Evolutionary conservation across 2,888 invertebrate species (phyloP).

Genomic region (Teleogryllus oceanicus): DNA sequence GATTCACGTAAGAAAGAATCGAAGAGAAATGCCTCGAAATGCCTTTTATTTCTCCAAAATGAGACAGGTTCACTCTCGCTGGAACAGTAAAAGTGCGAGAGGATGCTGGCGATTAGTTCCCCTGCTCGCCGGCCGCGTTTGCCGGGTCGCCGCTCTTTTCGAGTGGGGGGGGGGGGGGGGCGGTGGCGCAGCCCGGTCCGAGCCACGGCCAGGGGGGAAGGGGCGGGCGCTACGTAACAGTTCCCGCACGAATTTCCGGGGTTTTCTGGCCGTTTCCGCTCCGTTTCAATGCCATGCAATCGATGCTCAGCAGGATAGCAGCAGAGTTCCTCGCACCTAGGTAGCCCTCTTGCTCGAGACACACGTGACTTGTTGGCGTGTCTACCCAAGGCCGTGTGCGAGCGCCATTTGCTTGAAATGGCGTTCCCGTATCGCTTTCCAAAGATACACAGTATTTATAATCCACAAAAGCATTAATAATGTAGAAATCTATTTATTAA

Average conservation of each 20-base stretch:
- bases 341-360: background rate
- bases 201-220: slow-evolving; percentile 1
- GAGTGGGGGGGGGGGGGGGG: background rate
- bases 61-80: too few species aligned
- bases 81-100: too few species aligned
- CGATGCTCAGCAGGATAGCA: slow-evolving; percentile 31
- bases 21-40: too few species aligned
- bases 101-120: too few species aligned
- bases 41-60: too few species aligned
- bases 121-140: background rate
- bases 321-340: background rate
- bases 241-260: slow-evolving; percentile 32
- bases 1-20: too few species aligned
- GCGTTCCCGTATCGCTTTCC: background rate
- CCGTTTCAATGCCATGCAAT: slow-evolving; percentile 33
- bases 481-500: too few species aligned
- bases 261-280: slow-evolving; percentile 32
- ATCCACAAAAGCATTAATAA: background rate
- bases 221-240: slow-evolving; percentile 22
- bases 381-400: background rate
- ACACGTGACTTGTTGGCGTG: background rate
- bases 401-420: background rate
- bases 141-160: background rate
- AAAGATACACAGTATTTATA: background rate
- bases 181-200: background rate